Base-by-base conservation (phyloP, 2,797 vertebrate genomes). In the Anisognathus igniventris region DNA sequence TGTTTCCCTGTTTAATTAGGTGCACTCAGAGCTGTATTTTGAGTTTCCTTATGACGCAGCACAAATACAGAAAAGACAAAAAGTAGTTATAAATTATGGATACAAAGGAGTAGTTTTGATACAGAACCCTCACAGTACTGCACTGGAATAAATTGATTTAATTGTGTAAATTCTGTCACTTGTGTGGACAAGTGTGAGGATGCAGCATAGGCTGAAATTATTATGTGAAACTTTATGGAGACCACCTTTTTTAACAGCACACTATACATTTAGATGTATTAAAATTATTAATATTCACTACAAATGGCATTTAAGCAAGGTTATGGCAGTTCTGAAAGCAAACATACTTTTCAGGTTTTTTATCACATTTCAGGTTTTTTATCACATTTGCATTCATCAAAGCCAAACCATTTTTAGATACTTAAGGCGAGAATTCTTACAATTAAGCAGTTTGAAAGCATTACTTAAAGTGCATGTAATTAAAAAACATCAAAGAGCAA, bases 401-500 rank as follows among this genome's bases (percentile, higher is more conserved):
- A 94, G 45, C 18, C 45, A 89, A 90, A 70, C 10, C 53, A 53
- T 60, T 89, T 95, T 87, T 77, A 83, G 66, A 67, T 47, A 91
- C 31, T 87, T 83, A 93, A 33, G 78, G 35, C 0, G 0, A 78
- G 40, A 93, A 92, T 62, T 93, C 71, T 92, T 82, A 93, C 54
- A 89, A 40, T 87, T 78, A 93, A 88, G 44, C 47, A 53, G 19
- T 89, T 45, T 83, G 65, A 90, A 91, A 89, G 65, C 78, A 68
- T 85, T 94, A 65, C 23, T 31, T 27, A 80, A 85, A 92, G 64
- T 71, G 61, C 0, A 0, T n/a, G 14, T 75, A 85, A 96, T 95
- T 94, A 82, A 85, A 94, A 91, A 83, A 61, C 65, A 94, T 83
- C 68, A 96, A 95, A 91, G 54, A 57, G 20, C 14, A 85, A 92